Evolutionary conservation across 2,797 vertebrate genomes (phyloP).

Genomic region (Alauda arvensis): DNA sequence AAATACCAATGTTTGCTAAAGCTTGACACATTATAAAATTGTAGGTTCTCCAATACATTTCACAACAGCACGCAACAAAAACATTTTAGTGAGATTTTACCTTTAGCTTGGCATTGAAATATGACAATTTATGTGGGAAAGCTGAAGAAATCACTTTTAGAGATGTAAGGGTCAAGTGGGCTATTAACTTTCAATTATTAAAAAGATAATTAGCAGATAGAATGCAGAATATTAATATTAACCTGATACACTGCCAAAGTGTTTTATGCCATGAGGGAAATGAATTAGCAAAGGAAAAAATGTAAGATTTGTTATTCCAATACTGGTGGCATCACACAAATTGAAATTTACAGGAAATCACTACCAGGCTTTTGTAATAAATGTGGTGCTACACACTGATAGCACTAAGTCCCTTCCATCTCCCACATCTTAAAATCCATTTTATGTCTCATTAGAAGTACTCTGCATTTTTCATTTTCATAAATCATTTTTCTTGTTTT

Average conservation of each 20-base stretch:
- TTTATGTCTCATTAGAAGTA: neutral
- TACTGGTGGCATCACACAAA: neutral
- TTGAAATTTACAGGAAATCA: conserved; percentile 24
- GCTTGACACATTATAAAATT: neutral
- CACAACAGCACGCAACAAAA: neutral
- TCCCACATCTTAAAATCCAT: neutral
- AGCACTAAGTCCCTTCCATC: neutral
- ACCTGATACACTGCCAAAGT: conserved; percentile 16
- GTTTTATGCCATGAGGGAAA: conserved; percentile 28
- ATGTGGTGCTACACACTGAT: neutral
- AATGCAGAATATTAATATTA: conserved; percentile 20
- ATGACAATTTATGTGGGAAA: neutral
- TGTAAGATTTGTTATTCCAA: conserved; percentile 4
- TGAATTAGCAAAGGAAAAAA: conserved; percentile 43
- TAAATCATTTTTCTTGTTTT: neutral
- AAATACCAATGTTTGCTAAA: neutral
- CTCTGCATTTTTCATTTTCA: neutral
- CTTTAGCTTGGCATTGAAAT: neutral
- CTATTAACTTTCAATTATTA: neutral
- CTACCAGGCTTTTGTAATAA: conserved; percentile 21
- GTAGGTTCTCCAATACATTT: neutral
- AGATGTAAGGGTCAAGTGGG: neutral
- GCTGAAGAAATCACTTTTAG: neutral
- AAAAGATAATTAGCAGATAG: conserved; percentile 11
- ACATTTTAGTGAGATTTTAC: neutral